Evolutionary conservation across 1,140 invertebrate genomes (phyloP), one percentile per base, ranked within the genome.

Genomic region (Aricia agestis): DNA sequence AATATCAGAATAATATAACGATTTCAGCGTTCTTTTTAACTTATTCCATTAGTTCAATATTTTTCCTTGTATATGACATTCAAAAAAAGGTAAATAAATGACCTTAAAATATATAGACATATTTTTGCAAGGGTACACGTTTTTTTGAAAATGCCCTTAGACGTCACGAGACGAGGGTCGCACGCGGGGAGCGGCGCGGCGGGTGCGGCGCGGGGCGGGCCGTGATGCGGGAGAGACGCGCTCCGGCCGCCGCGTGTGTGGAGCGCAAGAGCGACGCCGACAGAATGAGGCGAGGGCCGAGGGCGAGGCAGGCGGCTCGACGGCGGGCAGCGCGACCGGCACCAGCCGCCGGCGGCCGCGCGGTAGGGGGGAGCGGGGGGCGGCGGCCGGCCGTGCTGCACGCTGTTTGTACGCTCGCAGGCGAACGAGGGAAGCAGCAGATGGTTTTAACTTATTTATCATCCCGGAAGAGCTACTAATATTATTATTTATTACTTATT

Each of bases 201-300:
- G 74, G 76, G 73, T 0, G 25, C 25, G 67, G 76, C 70, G 78
- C 73, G 72, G 72, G 63, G 77, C 69, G 77, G 67, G 76, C 70
- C 72, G 72, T 70, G 70, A 61, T 72, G 70, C 76, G 69, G 67
- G 68, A 71, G 72, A 67, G 72, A 74, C 72, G 84, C 72, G 76
- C 75, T 25, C 7, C 76, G 75, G 77, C 74, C 75, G 78, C 57
- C 68, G 57, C 45, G 45, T 52, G 83, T 85, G 84, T 78, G 79
- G 75, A 82, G 79, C 81, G 83, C 86, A 81, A 85, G 84, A 82
- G 74, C 80, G 85, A 82, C 81, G 82, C 79, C 80, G 85, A 79
- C 78, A 78, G 84, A 87, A 85, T 89, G 86, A 84, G 76, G 72
- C 72, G 76, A 74, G 76, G 74, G 77, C 74, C 76, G 78, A 80